Percentiles rank a stretch among this genome's conserved stretches.
phyloP scores from a whole-genome alignment of 2,797 vertebrate genomes.

The Saxicola maurus region DNA sequence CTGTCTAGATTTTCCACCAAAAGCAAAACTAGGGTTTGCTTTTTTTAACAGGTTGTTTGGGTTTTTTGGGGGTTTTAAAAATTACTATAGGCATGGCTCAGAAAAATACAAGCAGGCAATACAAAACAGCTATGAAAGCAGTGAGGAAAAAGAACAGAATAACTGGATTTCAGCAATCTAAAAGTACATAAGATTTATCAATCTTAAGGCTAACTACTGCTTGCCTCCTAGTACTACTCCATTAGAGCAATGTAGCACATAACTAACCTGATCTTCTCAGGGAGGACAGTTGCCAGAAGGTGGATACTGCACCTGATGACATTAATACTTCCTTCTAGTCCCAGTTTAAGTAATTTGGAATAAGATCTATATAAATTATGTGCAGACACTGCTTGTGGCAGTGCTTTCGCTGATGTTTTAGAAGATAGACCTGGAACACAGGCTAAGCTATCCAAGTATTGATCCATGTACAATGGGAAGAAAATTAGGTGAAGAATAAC shows the following conservation, averaged over 20 bases:
- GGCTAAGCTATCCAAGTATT: neutral
- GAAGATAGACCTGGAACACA: neutral
- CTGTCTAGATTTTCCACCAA: constrained; percentile 22
- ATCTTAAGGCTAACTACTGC: neutral
- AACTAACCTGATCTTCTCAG: neutral
- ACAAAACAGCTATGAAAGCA: neutral
- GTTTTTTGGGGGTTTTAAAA: neutral
- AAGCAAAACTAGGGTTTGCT: neutral
- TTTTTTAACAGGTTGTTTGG: neutral
- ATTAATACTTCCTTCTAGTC: neutral
- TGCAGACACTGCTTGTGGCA: neutral
- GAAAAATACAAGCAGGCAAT: constrained; percentile 2
- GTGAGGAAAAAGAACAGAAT: neutral
- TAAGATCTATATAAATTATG: neutral
- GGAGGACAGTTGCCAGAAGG: neutral
- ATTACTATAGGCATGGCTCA: neutral
- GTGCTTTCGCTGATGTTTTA: neutral
- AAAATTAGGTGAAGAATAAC: neutral
- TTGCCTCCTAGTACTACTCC: neutral
- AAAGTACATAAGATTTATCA: neutral
- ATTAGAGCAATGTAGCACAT: neutral
- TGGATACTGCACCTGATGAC: neutral
- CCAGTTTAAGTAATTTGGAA: neutral
- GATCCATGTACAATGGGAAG: neutral
- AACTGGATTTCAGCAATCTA: constrained; percentile 29